These are phyloP conservation scores for Dicyrtomina minuta DNA, from an alignment of 2,888 invertebrate genomes.

Conservation along the genomic window DNA sequence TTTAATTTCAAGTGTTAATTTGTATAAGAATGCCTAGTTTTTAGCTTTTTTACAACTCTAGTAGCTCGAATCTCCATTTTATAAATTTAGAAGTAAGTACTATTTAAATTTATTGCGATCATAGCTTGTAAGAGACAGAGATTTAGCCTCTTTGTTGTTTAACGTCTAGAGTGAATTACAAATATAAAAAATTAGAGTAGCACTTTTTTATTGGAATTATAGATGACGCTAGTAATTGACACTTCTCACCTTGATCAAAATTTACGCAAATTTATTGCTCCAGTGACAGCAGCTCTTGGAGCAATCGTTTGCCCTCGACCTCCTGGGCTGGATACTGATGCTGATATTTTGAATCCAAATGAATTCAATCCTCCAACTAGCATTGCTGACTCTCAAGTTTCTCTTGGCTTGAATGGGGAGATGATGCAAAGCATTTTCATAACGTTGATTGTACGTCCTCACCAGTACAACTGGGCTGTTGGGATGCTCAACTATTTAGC, in stretches of 20 bases:
- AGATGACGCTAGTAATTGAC: constrained; percentile 75
- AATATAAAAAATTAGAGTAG: not conserved
- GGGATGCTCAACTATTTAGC: constrained; percentile 76
- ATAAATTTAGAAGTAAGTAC: no score
- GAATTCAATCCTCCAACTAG: constrained; percentile 50
- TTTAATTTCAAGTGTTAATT: no score
- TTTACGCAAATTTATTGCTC: constrained; percentile 70
- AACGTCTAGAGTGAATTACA: no score
- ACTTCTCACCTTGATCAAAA: constrained; percentile 64
- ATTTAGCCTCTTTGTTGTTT: no score
- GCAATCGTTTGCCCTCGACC: constrained; percentile 52
- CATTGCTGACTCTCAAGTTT: constrained; percentile 51
- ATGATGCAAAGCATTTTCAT: constrained; percentile 52
- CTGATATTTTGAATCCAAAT: constrained; percentile 47
- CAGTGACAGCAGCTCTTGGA: constrained; percentile 70
- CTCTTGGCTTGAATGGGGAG: constrained; percentile 51
- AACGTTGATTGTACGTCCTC: constrained; percentile 67
- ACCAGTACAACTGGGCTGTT: constrained; percentile 73
- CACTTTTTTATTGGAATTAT: constrained; percentile 35
- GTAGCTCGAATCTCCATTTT: no score
- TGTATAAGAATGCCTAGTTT: not conserved
- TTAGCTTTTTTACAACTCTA: not conserved
- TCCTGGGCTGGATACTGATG: constrained; percentile 51
- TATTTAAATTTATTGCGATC: no score
- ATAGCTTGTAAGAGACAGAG: no score